These are phyloP conservation scores for Chelonus formosanus DNA, from an alignment of 2,888 invertebrate species.

Conservation along the genomic window DNA sequence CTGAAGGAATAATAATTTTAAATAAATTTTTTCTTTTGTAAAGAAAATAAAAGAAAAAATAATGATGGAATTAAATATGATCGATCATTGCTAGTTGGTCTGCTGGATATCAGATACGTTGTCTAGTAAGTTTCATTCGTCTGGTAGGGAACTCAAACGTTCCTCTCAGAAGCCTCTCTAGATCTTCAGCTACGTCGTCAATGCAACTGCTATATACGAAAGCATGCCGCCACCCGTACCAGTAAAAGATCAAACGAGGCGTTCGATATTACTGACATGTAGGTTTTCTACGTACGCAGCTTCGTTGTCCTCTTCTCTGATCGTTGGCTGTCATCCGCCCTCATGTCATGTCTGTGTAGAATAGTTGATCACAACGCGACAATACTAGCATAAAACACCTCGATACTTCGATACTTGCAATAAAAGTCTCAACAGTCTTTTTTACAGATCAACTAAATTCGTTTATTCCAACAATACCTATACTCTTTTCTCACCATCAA, in stretches of 20 bases:
- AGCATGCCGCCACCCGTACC: slow-evolving; percentile 31
- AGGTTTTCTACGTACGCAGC: slow-evolving; percentile 2
- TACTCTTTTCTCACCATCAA: too few relatives aligned
- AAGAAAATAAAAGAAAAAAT: neutral
- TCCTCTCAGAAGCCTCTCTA: neutral
- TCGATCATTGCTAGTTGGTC: slow-evolving; percentile 5
- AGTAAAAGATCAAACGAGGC: slow-evolving; percentile 30
- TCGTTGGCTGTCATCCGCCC: neutral
- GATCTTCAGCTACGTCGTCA: neutral
- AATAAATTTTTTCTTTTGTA: slow-evolving; percentile 5
- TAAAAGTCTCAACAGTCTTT: slow-evolving; percentile 8
- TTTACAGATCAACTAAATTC: slow-evolving; percentile 26
- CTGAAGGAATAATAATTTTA: too few relatives aligned
- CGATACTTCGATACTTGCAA: neutral
- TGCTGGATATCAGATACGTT: slow-evolving; percentile 1
- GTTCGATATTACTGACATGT: slow-evolving; percentile 22
- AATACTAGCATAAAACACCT: slow-evolving; percentile 18
- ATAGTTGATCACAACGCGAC: slow-evolving; percentile 14
- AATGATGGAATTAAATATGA: neutral
- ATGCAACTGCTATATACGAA: neutral
- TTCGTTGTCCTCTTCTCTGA: neutral
- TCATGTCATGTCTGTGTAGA: slow-evolving; percentile 15
- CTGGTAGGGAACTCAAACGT: slow-evolving; percentile 5
- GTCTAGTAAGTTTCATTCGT: neutral
- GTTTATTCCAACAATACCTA: slow-evolving; percentile 13